Percentiles rank a stretch among this genome's conserved stretches.
Conservation (phyloP, 2,797 vertebrate genomes). For the Australoheros facetus region DNA sequence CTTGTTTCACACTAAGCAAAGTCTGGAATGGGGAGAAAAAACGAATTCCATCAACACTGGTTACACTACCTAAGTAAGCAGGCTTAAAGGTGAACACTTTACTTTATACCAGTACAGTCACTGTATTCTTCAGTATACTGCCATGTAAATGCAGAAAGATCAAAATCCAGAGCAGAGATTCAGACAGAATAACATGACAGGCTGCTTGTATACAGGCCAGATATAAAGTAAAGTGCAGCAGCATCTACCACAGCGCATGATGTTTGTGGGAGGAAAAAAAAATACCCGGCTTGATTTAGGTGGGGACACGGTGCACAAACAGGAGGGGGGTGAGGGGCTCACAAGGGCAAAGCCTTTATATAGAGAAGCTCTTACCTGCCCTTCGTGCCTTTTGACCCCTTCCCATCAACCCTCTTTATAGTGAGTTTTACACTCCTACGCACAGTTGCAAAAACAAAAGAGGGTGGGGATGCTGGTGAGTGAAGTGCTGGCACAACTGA, state of each 20-base stretch:
- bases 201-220: slow-evolving; percentile 3
- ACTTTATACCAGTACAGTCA: slow-evolving; percentile 55
- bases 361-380: slow-evolving; percentile 87
- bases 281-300: slow-evolving; percentile 26
- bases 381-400: slow-evolving; percentile 83
- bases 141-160: not conserved
- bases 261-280: slow-evolving; percentile 48
- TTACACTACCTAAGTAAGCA: slow-evolving; percentile 34
- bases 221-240: slow-evolving; percentile 69
- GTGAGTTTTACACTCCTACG: slow-evolving; percentile 90
- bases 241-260: slow-evolving; percentile 47
- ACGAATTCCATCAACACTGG: slow-evolving; percentile 21
- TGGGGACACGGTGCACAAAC: slow-evolving; percentile 59
- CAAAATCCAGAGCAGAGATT: slow-evolving; percentile 8
- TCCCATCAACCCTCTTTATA: slow-evolving; percentile 91
- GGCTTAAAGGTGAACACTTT: slow-evolving; percentile 53
- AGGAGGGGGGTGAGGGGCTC: slow-evolving; percentile 48
- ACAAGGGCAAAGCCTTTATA: slow-evolving; percentile 74
- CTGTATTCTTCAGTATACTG: not conserved
- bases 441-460: slow-evolving; percentile 85
- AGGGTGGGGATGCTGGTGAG: slow-evolving; percentile 71
- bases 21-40: slow-evolving; percentile 35
- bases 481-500: slow-evolving; percentile 26
- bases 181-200: not conserved
- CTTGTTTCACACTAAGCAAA: slow-evolving; percentile 43